A percentile compares a stretch with the other conserved stretches of the same genome.
phyloP scores from a whole-genome alignment of 2,888 invertebrate species.

The Polymixis flavicincta region DNA sequence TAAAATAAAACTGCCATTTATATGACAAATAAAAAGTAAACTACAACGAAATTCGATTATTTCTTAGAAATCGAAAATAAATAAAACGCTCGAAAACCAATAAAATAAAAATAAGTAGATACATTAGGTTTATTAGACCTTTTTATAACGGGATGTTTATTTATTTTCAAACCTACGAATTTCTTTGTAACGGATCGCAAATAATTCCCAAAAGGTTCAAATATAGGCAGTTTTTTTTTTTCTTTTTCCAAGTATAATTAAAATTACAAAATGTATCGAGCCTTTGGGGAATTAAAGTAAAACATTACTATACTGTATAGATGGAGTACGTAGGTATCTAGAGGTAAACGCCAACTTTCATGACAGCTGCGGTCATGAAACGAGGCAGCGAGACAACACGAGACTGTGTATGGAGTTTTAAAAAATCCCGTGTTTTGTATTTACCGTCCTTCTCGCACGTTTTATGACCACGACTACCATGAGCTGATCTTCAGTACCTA shows the following conservation, averaged over 20 bases:
- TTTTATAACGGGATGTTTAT: conserved; percentile 22
- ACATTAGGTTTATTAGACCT: conserved; percentile 10
- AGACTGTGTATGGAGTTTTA: background rate
- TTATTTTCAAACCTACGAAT: conserved; percentile 8
- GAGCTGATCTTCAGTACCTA: background rate
- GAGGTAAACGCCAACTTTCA: background rate
- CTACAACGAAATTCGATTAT: background rate
- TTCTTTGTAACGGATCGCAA: conserved; percentile 29
- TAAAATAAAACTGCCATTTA: conserved; percentile 15
- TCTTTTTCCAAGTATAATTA: conserved; percentile 24
- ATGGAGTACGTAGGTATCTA: background rate
- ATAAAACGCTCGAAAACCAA: conserved; percentile 3
- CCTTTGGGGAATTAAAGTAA: conserved; percentile 25
- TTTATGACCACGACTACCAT: too few relatives aligned
- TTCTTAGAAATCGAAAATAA: conserved; percentile 1
- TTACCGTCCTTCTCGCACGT: background rate
- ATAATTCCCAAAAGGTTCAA: conserved; percentile 25
- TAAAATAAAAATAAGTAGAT: conserved; percentile 12
- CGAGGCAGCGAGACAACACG: background rate
- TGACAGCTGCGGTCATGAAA: background rate
- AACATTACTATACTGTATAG: conserved; percentile 10
- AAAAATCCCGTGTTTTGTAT: too few relatives aligned
- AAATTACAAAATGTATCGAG: conserved; percentile 29
- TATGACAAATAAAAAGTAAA: conserved; percentile 8
- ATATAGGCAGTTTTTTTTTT: background rate